A percentile compares a stretch with the other conserved stretches of the same genome.
These are phyloP conservation scores for Drosophila macrothrix DNA, from an alignment of 2,888 invertebrate genomes.

Conservation along the genomic window DNA sequence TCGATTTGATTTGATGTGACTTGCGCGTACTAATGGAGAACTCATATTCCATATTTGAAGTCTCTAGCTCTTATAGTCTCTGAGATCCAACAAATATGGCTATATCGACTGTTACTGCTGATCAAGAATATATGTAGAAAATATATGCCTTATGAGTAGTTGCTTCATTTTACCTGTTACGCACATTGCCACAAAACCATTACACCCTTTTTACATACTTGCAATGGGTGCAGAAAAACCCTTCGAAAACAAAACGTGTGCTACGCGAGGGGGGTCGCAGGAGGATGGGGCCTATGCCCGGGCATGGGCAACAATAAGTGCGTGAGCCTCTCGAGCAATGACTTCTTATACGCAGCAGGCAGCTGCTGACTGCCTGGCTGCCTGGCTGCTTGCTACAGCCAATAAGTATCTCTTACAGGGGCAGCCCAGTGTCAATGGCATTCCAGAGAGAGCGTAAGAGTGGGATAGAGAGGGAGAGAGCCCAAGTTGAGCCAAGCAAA, in stretches of 20 bases:
- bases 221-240: neutral
- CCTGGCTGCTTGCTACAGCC: conserved; percentile 1
- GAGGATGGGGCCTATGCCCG: neutral
- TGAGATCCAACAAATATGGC: neutral
- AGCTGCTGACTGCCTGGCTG: neutral
- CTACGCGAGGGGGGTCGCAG: conserved; percentile 5
- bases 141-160: neutral
- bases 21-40: too few species aligned
- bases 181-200: neutral
- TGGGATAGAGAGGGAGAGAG: conserved; percentile 7
- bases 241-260: conserved; percentile 42
- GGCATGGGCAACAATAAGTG: conserved; percentile 51
- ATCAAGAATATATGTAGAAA: neutral
- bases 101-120: neutral
- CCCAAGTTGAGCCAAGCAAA: conserved; percentile 37
- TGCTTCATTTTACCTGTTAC: neutral
- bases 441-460: conserved; percentile 27
- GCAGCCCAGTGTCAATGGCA: conserved; percentile 69
- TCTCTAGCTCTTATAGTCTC: neutral
- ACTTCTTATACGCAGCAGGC: conserved; percentile 48
- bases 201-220: neutral
- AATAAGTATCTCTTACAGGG: conserved; percentile 46
- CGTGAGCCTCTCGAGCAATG: conserved; percentile 69
- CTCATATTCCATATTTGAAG: neutral
- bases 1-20: too few species aligned